phyloP scores from a whole-genome alignment of 2,888 invertebrate species.

The Aspidapion aeneum region DNA sequence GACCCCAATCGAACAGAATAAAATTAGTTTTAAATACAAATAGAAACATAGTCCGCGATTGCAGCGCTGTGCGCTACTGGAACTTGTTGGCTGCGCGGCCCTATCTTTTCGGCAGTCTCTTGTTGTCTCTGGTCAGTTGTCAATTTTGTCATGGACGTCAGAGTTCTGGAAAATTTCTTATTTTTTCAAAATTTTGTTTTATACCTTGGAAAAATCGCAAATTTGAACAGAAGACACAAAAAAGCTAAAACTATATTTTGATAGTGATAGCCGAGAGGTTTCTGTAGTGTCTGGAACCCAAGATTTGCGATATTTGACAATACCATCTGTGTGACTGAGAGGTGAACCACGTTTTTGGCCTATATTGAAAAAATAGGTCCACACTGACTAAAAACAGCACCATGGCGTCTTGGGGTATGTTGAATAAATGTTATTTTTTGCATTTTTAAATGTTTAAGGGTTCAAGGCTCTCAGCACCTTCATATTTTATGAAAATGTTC shows the following conservation, averaged over 20 bases:
- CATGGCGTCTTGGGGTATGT: slow-evolving; percentile 48
- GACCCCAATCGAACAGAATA: too few relatives aligned
- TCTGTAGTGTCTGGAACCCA: slow-evolving; percentile 9
- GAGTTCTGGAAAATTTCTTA: neutral
- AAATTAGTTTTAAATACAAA: too few relatives aligned
- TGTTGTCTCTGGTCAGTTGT: neutral
- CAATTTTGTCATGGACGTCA: neutral
- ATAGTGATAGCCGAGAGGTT: slow-evolving; percentile 16
- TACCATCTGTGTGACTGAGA: neutral
- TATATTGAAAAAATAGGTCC: neutral
- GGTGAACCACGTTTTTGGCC: neutral
- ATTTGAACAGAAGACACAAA: slow-evolving; percentile 26
- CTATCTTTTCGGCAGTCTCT: too few relatives aligned
- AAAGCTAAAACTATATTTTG: slow-evolving; percentile 22
- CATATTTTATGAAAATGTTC: too few relatives aligned
- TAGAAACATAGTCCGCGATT: too few relatives aligned
- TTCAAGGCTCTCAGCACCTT: too few relatives aligned
- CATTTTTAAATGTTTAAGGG: too few relatives aligned
- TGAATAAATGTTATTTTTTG: too few relatives aligned
- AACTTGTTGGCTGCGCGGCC: too few relatives aligned
- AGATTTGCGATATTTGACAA: slow-evolving; percentile 9
- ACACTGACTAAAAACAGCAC: slow-evolving; percentile 24
- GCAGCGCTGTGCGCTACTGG: too few relatives aligned
- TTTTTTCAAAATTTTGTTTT: neutral
- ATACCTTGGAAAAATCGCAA: slow-evolving; percentile 17